Percentiles rank a stretch among this genome's conserved stretches.
Evolutionary conservation across 2,888 invertebrate genomes (phyloP).

Genomic region (Macrosiphum euphorbiae): DNA sequence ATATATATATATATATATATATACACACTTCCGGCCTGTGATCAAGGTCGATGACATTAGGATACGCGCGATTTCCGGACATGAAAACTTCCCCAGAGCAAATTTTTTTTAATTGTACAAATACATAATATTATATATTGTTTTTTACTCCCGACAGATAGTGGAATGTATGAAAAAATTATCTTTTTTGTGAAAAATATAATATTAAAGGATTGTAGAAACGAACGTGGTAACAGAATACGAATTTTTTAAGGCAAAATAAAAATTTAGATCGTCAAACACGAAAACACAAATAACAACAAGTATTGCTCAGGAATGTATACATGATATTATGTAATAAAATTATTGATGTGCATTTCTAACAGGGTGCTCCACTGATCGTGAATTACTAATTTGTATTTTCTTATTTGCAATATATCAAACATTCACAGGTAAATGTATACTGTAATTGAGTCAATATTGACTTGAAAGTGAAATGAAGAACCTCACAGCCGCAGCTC

Average conservation of each 20-base stretch:
- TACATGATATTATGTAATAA: neutral
- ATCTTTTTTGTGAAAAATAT: neutral
- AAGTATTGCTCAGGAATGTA: neutral
- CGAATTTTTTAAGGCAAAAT: neutral
- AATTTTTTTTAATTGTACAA: neutral
- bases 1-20: neutral
- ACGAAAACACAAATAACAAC: neutral
- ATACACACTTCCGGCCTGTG: constrained; percentile 31
- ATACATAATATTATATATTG: neutral
- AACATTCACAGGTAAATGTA: neutral
- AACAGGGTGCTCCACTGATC: neutral
- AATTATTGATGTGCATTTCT: neutral
- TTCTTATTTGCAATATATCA: neutral
- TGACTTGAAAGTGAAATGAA: neutral
- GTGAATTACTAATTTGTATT: neutral
- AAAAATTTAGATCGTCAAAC: neutral
- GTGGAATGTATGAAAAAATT: neutral
- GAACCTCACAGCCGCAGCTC: neutral
- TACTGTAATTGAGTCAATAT: neutral
- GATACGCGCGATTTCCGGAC: constrained; percentile 31
- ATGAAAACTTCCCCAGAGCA: neutral
- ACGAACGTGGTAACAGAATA: neutral
- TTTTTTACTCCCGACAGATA: neutral
- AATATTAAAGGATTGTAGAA: neutral
- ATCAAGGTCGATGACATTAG: constrained; percentile 53